Conservation (phyloP, 1,140 invertebrate genomes). For the Drosophila sulfurigaster region DNA sequence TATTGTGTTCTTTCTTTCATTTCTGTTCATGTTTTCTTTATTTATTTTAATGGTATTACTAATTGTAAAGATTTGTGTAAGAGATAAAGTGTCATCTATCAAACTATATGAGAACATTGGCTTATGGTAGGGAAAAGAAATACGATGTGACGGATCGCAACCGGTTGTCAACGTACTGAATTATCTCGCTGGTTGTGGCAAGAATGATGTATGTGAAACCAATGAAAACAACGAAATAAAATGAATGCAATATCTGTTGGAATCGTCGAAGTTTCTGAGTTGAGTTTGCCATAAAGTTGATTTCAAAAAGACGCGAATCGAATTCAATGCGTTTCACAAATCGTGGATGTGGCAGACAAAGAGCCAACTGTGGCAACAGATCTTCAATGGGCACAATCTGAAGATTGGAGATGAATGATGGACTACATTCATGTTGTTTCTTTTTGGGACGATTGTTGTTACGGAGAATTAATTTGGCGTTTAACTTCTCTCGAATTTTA, state of each 20-base stretch:
- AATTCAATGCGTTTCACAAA: neutral
- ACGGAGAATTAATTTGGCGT: neutral
- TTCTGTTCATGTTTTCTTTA: no score
- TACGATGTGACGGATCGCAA: no score
- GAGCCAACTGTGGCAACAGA: neutral
- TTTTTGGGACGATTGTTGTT: neutral
- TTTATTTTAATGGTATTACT: no score
- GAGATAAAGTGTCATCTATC: no score
- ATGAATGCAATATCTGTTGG: neutral
- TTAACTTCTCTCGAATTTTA: neutral
- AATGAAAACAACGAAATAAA: no score
- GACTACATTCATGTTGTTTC: neutral
- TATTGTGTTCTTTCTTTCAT: no score
- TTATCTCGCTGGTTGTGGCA: no score
- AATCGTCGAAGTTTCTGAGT: neutral
- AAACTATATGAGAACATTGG: no score
- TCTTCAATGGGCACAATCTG: neutral
- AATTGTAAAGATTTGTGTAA: no score
- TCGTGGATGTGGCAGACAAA: neutral
- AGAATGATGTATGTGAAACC: no score
- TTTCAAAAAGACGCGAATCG: neutral
- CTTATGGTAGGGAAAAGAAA: no score
- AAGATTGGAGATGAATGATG: neutral
- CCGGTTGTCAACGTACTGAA: no score
- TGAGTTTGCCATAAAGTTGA: neutral